These are phyloP conservation scores for Protomyctophum bolini DNA, from an alignment of 2,113 vertebrate species.

Conservation along the genomic window DNA sequence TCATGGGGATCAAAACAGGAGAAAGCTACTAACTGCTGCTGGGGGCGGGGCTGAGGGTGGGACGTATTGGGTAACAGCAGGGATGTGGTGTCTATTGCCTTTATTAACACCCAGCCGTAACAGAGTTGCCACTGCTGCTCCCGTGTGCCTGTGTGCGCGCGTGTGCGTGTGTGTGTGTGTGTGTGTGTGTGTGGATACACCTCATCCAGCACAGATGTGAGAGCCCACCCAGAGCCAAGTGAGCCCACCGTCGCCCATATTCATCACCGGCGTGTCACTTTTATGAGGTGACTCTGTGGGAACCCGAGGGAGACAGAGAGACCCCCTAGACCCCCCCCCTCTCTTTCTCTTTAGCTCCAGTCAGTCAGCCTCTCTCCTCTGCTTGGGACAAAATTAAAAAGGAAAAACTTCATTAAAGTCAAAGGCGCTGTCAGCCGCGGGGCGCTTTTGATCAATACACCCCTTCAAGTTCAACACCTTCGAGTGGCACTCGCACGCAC, in stretches of 20 bases:
- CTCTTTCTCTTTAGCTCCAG: conserved; percentile 41
- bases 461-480: conserved; percentile 55
- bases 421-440: conserved; percentile 59
- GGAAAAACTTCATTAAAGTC: conserved; percentile 66
- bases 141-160: conserved; percentile 26
- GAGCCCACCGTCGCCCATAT: conserved; percentile 74
- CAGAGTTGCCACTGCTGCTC: conserved; percentile 25
- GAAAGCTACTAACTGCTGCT: conserved; percentile 8
- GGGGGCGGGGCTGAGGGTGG: conserved; percentile 5
- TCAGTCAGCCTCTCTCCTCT: conserved; percentile 47
- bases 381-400: conserved; percentile 67
- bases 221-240: conserved; percentile 73
- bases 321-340: background rate
- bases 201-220: conserved; percentile 68
- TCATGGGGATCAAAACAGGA: conserved; percentile 3
- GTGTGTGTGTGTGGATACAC: conserved; percentile 27
- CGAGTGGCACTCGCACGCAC: conserved; percentile 46
- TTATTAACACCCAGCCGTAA: conserved; percentile 44
- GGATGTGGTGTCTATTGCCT: conserved; percentile 45
- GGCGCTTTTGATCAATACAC: conserved; percentile 71
- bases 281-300: conserved; percentile 79
- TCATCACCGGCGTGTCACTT: conserved; percentile 77
- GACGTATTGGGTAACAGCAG: conserved; percentile 17
- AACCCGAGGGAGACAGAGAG: conserved; percentile 52
- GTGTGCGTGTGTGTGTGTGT: conserved; percentile 36